Evolutionary conservation across 2,888 invertebrate species (phyloP).

Genomic region (Agelastica alni): DNA sequence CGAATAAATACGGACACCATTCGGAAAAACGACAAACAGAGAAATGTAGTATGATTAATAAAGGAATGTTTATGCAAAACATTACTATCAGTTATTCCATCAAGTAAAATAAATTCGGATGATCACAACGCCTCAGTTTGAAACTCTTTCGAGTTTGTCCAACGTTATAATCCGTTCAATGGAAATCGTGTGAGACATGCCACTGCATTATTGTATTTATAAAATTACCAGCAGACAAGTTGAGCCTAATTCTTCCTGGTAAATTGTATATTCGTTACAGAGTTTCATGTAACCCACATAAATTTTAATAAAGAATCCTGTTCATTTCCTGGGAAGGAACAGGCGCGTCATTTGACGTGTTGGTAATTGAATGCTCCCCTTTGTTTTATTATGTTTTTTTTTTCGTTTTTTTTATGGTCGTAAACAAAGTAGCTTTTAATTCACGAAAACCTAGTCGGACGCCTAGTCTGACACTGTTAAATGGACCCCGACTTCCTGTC

Average conservation of each 20-base stretch:
- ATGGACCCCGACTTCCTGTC: conserved; percentile 1
- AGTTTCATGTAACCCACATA: conserved; percentile 10
- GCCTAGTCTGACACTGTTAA: neutral
- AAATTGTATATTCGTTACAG: conserved; percentile 11
- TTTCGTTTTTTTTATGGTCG: conserved; percentile 3
- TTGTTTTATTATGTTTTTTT: conserved; percentile 6
- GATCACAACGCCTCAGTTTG: too few relatives aligned
- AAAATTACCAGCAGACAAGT: neutral
- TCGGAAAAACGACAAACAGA: too few relatives aligned
- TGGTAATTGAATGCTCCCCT: conserved; percentile 14
- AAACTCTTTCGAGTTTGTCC: too few relatives aligned
- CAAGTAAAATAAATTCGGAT: too few relatives aligned
- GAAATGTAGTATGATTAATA: too few relatives aligned
- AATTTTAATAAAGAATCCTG: conserved; percentile 14
- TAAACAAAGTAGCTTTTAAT: conserved; percentile 8
- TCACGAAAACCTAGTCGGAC: neutral
- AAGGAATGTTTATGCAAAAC: too few relatives aligned
- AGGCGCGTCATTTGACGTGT: conserved; percentile 15
- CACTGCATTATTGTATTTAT: neutral
- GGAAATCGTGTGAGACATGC: too few relatives aligned
- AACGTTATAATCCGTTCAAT: too few relatives aligned
- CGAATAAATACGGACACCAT: too few relatives aligned
- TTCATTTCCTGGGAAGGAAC: conserved; percentile 16
- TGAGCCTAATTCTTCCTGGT: neutral
- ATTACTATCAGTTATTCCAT: too few relatives aligned